These are phyloP conservation scores for Pristiophorus japonicus DNA, from an alignment of 2,113 vertebrate genomes.

Conservation along the genomic window DNA sequence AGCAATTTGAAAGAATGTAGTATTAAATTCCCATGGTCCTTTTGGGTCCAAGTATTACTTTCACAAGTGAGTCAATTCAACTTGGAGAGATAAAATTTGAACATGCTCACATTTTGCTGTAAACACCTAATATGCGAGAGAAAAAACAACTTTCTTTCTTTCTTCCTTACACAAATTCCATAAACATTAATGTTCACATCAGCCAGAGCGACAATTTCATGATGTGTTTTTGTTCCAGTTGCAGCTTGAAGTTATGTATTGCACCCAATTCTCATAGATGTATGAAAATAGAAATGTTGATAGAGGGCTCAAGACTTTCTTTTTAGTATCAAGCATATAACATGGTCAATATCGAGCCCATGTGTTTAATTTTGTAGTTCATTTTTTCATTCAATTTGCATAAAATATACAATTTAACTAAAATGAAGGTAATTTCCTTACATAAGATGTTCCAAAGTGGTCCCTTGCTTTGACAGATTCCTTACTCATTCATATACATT, in stretches of 20 bases:
- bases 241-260: neutral
- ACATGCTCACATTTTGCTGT: neutral
- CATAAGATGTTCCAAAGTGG: no score
- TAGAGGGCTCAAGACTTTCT: neutral
- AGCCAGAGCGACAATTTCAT: neutral
- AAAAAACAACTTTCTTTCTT: neutral
- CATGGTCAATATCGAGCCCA: neutral
- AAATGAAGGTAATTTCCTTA: neutral
- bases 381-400: neutral
- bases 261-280: neutral
- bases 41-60: neutral
- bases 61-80: neutral
- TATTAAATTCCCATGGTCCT: neutral
- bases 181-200: neutral
- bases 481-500: no score
- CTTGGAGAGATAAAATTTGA: neutral
- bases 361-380: neutral
- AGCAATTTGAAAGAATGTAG: neutral
- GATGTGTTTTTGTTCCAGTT: neutral
- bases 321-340: neutral
- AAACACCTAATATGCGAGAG: neutral
- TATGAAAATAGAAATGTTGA: neutral
- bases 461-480: no score
- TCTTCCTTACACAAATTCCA: neutral
- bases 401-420: neutral